These are phyloP conservation scores for Eulithis testata DNA, from an alignment of 2,888 invertebrate genomes.

Conservation along the genomic window DNA sequence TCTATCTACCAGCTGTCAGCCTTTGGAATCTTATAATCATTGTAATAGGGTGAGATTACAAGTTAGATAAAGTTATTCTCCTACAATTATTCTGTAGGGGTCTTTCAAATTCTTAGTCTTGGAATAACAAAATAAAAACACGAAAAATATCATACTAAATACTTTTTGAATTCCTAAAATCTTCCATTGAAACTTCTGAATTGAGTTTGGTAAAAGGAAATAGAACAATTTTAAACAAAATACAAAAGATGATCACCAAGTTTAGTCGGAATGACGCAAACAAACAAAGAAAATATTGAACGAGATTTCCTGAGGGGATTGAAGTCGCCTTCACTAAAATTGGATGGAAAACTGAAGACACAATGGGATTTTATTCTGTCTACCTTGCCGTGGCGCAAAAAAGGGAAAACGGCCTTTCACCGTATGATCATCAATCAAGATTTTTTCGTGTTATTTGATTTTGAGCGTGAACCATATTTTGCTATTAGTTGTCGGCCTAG, in stretches of 20 bases:
- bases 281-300: constrained; percentile 70
- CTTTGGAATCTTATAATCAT: constrained; percentile 48
- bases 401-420: constrained; percentile 48
- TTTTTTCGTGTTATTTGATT: constrained; percentile 53
- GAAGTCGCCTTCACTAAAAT: constrained; percentile 68
- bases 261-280: constrained; percentile 59
- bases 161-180: constrained; percentile 11
- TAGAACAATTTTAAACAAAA: constrained; percentile 23
- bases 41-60: constrained; percentile 46
- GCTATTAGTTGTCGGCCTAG: constrained; percentile 33
- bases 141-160: background rate
- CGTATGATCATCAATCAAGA: constrained; percentile 57
- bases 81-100: background rate
- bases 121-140: background rate
- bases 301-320: constrained; percentile 71
- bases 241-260: constrained; percentile 37
- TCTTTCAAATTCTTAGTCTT: background rate
- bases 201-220: constrained; percentile 29
- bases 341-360: constrained; percentile 70
- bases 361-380: constrained; percentile 64
- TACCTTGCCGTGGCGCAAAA: constrained; percentile 45
- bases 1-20: constrained; percentile 46
- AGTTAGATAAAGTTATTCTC: constrained; percentile 9
- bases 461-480: constrained; percentile 43
- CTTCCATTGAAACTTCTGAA: constrained; percentile 22